Conservation (phyloP, 2,888 invertebrate species). For the Phragmatobia fuliginosa region DNA sequence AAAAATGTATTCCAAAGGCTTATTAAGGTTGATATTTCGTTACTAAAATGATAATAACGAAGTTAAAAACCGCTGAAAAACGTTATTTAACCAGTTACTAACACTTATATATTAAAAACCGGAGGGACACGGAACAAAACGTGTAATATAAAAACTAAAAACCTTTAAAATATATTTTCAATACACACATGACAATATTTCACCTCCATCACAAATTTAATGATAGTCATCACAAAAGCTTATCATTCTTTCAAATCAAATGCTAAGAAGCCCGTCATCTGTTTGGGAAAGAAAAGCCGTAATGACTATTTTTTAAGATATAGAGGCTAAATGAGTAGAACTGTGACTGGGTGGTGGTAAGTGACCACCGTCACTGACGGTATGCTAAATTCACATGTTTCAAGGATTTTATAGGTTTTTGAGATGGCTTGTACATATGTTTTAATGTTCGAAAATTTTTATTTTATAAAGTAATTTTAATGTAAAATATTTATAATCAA, state of each 20-base stretch:
- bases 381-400: not conserved
- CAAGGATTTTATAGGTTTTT: no score
- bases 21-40: not conserved
- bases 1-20: slow-evolving; percentile 19
- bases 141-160: not conserved
- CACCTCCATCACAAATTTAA: slow-evolving; percentile 37
- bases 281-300: slow-evolving; percentile 54
- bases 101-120: not conserved
- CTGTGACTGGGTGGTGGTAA: not conserved
- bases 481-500: no score
- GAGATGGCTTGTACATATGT: no score
- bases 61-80: not conserved
- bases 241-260: slow-evolving; percentile 47
- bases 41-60: not conserved
- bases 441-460: no score
- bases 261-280: slow-evolving; percentile 56
- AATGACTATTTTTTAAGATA: not conserved
- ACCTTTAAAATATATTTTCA: slow-evolving; percentile 22
- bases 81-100: not conserved
- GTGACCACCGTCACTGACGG: not conserved
- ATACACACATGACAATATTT: slow-evolving; percentile 37
- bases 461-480: no score
- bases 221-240: slow-evolving; percentile 59
- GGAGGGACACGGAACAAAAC: no score
- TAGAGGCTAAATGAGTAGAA: no score